Base-by-base conservation (phyloP, 2,113 vertebrate genomes). In the Lasiurus cinereus region DNA sequence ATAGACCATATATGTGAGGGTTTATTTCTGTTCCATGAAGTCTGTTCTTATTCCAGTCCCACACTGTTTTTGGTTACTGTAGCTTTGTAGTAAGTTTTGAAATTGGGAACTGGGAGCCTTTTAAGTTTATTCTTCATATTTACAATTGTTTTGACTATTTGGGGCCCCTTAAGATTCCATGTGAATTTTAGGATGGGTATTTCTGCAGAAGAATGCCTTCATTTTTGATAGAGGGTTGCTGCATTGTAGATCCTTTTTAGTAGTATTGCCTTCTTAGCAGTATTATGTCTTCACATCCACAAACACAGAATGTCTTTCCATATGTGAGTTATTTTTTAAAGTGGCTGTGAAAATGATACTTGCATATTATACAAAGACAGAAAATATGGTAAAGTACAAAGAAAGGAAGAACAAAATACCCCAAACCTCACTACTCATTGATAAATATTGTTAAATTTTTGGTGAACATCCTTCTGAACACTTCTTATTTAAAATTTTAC, bases 1-100 rank as follows among this genome's bases (percentile, higher is more conserved):
- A 24, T 72, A 72, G n/a, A 85, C 27, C 31, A 19, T 74, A 6
- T 67, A 54, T 12, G 5, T 18, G 3, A 87, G 11, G 29, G 8
- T 56, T 82, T 86, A 27, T 87, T 82, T 87, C 48, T 87, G 36
- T 80, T 76, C 76, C 56, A 76, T 87, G 48, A 50, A 82, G 48
- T 80, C 67, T 87, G 74, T 82, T 56, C 36, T 87, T 76, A 82
- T 87, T 67, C 69, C 36, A 74, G 48, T 31, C 56, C 67, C 69
- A 74, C 24, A 74, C 67, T 73, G 54, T 87, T 94, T 94, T 86
- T 86, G 54, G 85, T 79, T 73, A 86, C 82, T 89, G 18, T 74
- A 73, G 54, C 46, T 86, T 69, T 87, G 24, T 91, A 82, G 48
- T 80, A 73, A 54, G 6, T 56, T 86, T 91, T 82, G 36, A 91